phyloP scores from a whole-genome alignment of 2,113 vertebrate species.

The Odontesthes bonariensis region DNA sequence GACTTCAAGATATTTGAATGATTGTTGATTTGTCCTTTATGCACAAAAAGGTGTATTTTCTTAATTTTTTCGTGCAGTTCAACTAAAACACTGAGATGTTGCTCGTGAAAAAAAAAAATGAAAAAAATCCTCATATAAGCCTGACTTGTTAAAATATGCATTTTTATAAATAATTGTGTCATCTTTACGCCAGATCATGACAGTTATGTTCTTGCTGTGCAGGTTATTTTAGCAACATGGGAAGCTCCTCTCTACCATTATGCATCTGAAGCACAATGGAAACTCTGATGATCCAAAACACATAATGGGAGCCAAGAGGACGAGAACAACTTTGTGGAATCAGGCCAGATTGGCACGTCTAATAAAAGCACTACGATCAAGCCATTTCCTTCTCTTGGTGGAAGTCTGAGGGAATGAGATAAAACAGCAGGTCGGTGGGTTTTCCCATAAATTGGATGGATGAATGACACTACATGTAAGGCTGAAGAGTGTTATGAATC shows the following conservation, averaged over 20 bases:
- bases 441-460: slow-evolving; percentile 33
- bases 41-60: neutral
- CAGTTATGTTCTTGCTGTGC: neutral
- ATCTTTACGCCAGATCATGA: neutral
- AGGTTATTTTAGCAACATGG: neutral
- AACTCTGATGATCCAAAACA: slow-evolving; percentile 44
- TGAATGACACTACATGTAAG: slow-evolving; percentile 31
- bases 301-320: slow-evolving; percentile 26
- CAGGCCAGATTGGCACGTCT: slow-evolving; percentile 34
- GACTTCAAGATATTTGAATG: neutral
- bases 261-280: slow-evolving; percentile 40
- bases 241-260: slow-evolving; percentile 2
- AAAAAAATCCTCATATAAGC: neutral
- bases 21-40: too few species aligned
- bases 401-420: slow-evolving; percentile 69
- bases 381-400: slow-evolving; percentile 50
- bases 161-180: neutral
- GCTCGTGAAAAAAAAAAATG: too few species aligned
- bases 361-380: slow-evolving; percentile 39
- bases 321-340: slow-evolving; percentile 33
- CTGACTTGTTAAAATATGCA: too few species aligned
- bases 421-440: slow-evolving; percentile 46
- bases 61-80: neutral
- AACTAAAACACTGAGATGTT: neutral
- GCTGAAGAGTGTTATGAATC: slow-evolving; percentile 43